phyloP scores from a whole-genome alignment of 2,888 invertebrate genomes.

The Yponomeuta cagnagella region DNA sequence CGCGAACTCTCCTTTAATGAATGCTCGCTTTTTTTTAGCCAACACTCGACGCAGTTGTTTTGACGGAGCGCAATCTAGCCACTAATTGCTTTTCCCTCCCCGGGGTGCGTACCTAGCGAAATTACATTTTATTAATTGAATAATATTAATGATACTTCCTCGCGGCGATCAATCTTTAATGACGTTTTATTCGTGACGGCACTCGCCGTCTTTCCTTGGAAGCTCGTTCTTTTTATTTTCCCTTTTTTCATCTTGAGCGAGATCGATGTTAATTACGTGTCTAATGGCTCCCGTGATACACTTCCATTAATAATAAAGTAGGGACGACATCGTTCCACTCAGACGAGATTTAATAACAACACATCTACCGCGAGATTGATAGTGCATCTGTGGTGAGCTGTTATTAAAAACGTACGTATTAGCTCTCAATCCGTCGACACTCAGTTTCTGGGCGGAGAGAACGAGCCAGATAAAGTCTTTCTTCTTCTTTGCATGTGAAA shows the following conservation, averaged over 20 bases:
- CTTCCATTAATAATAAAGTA: conserved; percentile 69
- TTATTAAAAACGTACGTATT: conserved; percentile 47
- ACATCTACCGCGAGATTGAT: conserved; percentile 60
- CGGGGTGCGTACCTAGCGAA: conserved; percentile 67
- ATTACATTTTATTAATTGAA: conserved; percentile 76
- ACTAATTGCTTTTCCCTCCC: conserved; percentile 75
- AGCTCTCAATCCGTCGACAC: neutral
- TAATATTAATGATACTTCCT: conserved; percentile 75
- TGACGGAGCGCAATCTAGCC: conserved; percentile 75
- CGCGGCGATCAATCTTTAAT: conserved; percentile 71
- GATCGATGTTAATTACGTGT: conserved; percentile 72
- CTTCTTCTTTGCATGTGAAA: too few relatives aligned
- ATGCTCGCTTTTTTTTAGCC: conserved; percentile 62
- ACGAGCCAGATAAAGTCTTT: neutral
- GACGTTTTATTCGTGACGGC: conserved; percentile 64
- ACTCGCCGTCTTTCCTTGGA: conserved; percentile 39
- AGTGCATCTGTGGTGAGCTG: conserved; percentile 56
- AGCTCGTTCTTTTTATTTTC: conserved; percentile 40
- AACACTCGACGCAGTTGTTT: conserved; percentile 69
- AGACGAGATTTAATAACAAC: conserved; percentile 68
- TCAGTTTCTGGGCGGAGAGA: neutral
- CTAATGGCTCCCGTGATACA: conserved; percentile 75
- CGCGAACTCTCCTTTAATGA: conserved; percentile 72
- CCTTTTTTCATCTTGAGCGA: conserved; percentile 31
- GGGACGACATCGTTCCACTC: conserved; percentile 61